A percentile compares a stretch with the other conserved stretches of the same genome.
Evolutionary conservation across 2,797 vertebrate species (phyloP).

Genomic region (Macropus fuliginosus): DNA sequence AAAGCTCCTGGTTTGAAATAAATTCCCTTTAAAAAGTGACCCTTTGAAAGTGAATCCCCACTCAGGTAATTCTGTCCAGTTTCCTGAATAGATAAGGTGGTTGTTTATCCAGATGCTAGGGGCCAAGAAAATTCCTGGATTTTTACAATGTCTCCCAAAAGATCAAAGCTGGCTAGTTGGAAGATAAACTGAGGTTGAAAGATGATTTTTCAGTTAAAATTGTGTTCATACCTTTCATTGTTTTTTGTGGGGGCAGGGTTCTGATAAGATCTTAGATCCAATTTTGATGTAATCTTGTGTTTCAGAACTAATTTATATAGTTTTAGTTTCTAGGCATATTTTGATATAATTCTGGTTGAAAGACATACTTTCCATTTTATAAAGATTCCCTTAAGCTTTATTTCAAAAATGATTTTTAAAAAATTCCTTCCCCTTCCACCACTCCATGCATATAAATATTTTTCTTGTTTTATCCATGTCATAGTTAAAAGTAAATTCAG

Average conservation of each 20-base stretch:
- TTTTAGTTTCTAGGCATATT: constrained; percentile 44
- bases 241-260: accelerated
- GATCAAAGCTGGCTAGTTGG: not conserved
- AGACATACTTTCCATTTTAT: not conserved
- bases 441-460: not conserved
- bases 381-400: constrained; percentile 21
- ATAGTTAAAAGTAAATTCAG: not conserved
- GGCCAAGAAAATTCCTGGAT: constrained; percentile 22
- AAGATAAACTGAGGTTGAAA: not conserved
- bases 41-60: constrained; percentile 35
- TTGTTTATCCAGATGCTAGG: constrained; percentile 7
- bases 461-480: constrained; percentile 9
- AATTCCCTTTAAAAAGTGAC: not conserved
- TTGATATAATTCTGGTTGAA: constrained; percentile 40
- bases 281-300: not conserved
- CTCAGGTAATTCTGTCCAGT: not conserved
- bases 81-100: constrained; percentile 6
- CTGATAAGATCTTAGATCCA: not conserved
- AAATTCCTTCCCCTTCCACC: not conserved
- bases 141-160: constrained; percentile 9
- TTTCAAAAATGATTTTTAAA: not conserved
- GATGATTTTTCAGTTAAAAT: constrained; percentile 42
- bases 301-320: not conserved
- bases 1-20: not conserved
- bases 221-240: not conserved